Conservation (phyloP, 1,140 invertebrate genomes). For the Heterodera schachtii region DNA sequence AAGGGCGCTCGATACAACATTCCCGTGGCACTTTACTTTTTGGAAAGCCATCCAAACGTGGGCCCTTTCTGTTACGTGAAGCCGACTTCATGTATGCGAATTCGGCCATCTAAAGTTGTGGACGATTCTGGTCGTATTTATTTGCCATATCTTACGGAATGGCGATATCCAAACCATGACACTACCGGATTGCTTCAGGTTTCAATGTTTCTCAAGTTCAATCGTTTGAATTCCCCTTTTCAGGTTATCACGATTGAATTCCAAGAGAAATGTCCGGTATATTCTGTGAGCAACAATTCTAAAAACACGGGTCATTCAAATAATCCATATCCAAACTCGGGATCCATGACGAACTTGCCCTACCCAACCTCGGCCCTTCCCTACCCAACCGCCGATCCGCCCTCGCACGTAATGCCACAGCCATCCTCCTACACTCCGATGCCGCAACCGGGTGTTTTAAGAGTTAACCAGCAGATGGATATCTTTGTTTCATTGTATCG, state of each 20-base stretch:
- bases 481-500: background rate
- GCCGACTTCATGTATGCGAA: constrained; percentile 90
- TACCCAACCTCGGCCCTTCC: constrained; percentile 54
- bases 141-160: constrained; percentile 92
- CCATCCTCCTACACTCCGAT: constrained; percentile 29
- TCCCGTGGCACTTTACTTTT: constrained; percentile 90
- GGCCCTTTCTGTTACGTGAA: constrained; percentile 96
- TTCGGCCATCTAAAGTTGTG: constrained; percentile 89
- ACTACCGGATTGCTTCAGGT: constrained; percentile 59
- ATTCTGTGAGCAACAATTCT: constrained; percentile 67
- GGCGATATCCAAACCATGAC: constrained; percentile 77
- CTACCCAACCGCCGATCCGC: constrained; percentile 31
- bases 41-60: constrained; percentile 94
- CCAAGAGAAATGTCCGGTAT: constrained; percentile 92
- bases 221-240: constrained; percentile 27
- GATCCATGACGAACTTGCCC: constrained; percentile 50
- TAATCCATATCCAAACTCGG: constrained; percentile 48
- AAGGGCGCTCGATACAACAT: constrained; percentile 86
- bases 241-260: constrained; percentile 88
- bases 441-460: background rate
- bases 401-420: constrained; percentile 33
- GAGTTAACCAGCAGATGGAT: background rate
- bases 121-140: constrained; percentile 94
- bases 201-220: constrained; percentile 3
- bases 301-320: constrained; percentile 55